These are phyloP conservation scores for Sphaerodactylus townsendi DNA, from an alignment of 2,113 vertebrate species.

Conservation along the genomic window DNA sequence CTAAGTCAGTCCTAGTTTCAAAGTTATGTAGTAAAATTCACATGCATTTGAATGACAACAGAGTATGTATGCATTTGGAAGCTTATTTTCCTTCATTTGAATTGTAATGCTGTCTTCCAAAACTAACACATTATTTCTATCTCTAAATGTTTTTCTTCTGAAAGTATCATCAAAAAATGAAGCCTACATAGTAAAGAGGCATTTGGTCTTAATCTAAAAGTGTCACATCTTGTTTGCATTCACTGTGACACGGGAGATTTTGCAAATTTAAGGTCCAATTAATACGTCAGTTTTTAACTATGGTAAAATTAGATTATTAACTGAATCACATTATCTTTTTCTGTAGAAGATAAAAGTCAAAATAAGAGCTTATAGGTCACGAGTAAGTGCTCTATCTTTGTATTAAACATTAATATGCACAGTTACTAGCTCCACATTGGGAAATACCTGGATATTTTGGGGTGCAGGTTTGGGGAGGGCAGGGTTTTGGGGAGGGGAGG, in stretches of 20 bases:
- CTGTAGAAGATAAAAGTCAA: constrained; percentile 22
- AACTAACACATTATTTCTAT: constrained; percentile 28
- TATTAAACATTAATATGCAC: not conserved
- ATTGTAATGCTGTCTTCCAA: constrained; percentile 72
- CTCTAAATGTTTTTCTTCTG: constrained; percentile 50
- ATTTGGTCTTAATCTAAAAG: constrained; percentile 61
- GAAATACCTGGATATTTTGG: too few species aligned
- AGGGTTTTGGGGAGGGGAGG: too few species aligned
- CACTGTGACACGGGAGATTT: constrained; percentile 49
- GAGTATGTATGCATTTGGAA: constrained; percentile 62
- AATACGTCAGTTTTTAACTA: constrained; percentile 50
- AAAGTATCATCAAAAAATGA: constrained; percentile 53
- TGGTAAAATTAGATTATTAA: constrained; percentile 60
- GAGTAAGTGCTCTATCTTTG: constrained; percentile 2
- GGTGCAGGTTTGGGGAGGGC: too few species aligned
- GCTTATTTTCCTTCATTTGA: constrained; percentile 69
- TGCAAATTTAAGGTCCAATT: constrained; percentile 48
- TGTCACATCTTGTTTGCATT: constrained; percentile 62
- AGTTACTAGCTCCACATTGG: too few species aligned
- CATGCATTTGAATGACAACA: constrained; percentile 57
- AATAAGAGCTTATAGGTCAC: not conserved
- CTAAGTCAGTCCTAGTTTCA: constrained; percentile 57
- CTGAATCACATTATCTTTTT: constrained; percentile 22
- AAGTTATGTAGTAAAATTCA: constrained; percentile 55
- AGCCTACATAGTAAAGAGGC: constrained; percentile 47